Evolutionary conservation across 64 coral and sea anemone species (phyloP).

Genomic region (Pocillopora damicornis): DNA sequence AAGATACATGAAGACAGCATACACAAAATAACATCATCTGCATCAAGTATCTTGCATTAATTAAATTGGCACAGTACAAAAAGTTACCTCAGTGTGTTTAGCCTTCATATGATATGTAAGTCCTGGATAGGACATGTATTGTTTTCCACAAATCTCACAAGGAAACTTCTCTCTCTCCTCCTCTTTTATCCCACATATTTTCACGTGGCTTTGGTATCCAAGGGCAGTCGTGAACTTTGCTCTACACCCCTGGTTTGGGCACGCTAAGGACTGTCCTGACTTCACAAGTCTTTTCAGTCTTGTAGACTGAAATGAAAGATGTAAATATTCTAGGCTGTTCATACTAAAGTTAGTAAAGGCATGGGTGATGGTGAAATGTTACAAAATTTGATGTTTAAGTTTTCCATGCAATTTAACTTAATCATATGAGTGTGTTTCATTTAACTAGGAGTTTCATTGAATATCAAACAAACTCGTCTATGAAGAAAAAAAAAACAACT

Average conservation of each 20-base stretch:
- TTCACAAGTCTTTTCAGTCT: slow-evolving; percentile 18
- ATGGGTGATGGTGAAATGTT: neutral
- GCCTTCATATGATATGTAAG: slow-evolving; percentile 49
- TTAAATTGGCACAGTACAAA: neutral
- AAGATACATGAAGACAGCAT: no score
- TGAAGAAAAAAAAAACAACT: no score
- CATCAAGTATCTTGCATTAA: no score
- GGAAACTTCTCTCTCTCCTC: slow-evolving; percentile 42
- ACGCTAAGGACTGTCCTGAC: neutral
- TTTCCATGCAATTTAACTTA: no score
- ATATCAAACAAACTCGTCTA: no score
- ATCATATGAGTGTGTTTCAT: no score
- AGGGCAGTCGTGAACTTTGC: slow-evolving; percentile 25
- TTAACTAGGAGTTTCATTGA: no score
- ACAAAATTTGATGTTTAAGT: no score
- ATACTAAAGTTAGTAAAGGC: no score
- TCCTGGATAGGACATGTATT: slow-evolving; percentile 38
- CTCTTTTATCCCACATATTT: slow-evolving; percentile 45
- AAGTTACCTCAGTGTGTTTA: slow-evolving; percentile 23
- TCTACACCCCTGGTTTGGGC: slow-evolving; percentile 23
- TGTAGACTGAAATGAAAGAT: neutral
- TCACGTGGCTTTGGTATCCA: slow-evolving; percentile 15
- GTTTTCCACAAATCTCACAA: slow-evolving; percentile 53
- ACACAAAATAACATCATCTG: no score
- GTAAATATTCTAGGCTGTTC: neutral